These are phyloP conservation scores for Hydractinia echinata DNA, from an alignment of 30 jellyfish, hydroid and myxozoan genomes.

Conservation along the genomic window DNA sequence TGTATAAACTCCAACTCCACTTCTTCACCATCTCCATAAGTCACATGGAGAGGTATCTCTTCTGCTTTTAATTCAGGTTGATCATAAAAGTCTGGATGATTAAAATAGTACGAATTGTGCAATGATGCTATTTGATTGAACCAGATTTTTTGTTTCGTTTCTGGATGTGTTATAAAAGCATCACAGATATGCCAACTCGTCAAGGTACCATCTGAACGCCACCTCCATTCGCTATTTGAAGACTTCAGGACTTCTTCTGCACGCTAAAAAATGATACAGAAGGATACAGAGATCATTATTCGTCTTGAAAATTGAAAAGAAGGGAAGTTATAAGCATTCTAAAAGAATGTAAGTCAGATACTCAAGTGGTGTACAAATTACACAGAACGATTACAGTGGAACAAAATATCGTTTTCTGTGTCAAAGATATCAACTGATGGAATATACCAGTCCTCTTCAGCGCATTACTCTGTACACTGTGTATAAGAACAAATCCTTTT, in stretches of 20 bases:
- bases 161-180: conserved; percentile 52
- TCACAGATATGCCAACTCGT: conserved; percentile 14
- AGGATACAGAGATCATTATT: too few relatives aligned
- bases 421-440: too few relatives aligned
- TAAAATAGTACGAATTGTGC: conserved; percentile 58
- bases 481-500: too few relatives aligned
- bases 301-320: too few relatives aligned
- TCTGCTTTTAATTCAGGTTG: conserved; percentile 36
- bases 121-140: conserved; percentile 70
- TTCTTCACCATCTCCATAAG: conserved; percentile 90
- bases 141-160: conserved; percentile 69
- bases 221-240: not conserved
- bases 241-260: conserved; percentile 4
- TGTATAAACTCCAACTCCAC: conserved; percentile 66
- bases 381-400: too few relatives aligned
- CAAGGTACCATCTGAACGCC: conserved; percentile 10
- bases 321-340: too few relatives aligned
- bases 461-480: too few relatives aligned
- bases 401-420: too few relatives aligned
- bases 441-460: too few relatives aligned
- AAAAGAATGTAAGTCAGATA: too few relatives aligned
- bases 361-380: too few relatives aligned
- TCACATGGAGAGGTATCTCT: conserved; percentile 55
- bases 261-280: not conserved
- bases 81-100: conserved; percentile 56